These are phyloP conservation scores for Eristalis pertinax DNA, from an alignment of 2,888 invertebrate species.

Conservation along the genomic window DNA sequence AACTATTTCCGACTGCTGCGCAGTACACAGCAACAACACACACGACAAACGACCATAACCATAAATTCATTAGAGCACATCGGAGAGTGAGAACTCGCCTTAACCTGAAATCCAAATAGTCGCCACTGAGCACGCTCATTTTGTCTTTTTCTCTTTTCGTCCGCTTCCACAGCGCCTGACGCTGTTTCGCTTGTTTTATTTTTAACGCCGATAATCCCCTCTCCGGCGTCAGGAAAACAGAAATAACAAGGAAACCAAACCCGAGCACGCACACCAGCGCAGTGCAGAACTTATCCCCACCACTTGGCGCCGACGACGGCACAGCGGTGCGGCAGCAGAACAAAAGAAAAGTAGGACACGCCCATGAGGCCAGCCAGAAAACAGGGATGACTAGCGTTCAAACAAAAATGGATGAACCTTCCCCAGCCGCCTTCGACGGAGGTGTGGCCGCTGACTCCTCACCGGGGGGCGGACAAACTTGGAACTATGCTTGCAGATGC, in stretches of 20 bases:
- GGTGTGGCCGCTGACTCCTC: background rate
- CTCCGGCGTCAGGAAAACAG: background rate
- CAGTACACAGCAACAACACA: constrained; percentile 37
- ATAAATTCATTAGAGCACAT: constrained; percentile 2
- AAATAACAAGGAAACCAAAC: constrained; percentile 8
- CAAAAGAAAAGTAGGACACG: constrained; percentile 2
- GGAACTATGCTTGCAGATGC: background rate
- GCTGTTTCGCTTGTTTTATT: constrained; percentile 22
- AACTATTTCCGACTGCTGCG: constrained; percentile 63
- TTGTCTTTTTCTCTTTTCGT: constrained; percentile 51
- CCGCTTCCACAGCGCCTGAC: constrained; percentile 4
- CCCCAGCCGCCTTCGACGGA: background rate
- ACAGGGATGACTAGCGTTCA: constrained; percentile 14
- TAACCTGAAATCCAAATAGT: constrained; percentile 4
- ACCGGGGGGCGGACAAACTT: background rate
- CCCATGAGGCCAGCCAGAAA: constrained; percentile 1
- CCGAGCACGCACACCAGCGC: constrained; percentile 17
- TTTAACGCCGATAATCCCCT: constrained; percentile 52
- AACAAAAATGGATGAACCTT: constrained; percentile 44
- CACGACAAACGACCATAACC: background rate
- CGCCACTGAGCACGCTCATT: background rate
- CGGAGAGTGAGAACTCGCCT: background rate
- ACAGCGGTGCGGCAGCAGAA: background rate
- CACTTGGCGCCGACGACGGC: background rate
- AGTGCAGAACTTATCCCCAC: constrained; percentile 46